Conservation (phyloP, 1,140 invertebrate species). For the Chrysomallon squamiferum region DNA sequence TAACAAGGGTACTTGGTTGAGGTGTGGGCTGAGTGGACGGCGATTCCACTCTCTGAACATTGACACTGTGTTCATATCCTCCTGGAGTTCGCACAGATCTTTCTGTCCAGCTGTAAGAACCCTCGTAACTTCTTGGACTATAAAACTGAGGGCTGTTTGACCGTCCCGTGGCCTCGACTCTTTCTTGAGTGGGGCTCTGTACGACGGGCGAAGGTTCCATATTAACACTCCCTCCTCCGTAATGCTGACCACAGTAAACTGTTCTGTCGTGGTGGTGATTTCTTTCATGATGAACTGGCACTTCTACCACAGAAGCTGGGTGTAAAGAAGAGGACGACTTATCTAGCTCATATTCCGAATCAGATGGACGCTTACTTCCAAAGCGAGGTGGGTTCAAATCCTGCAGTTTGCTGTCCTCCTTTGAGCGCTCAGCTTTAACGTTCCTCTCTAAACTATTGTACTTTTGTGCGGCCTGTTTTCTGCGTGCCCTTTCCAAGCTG, state of each 20-base stretch:
- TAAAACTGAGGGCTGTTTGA: conserved; percentile 22
- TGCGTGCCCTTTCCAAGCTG: conserved; percentile 35
- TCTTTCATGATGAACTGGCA: conserved; percentile 35
- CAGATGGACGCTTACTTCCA: conserved; percentile 43
- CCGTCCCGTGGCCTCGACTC: conserved; percentile 5
- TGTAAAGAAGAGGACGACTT: conserved; percentile 6
- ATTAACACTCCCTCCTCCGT: conserved; percentile 21
- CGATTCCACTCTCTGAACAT: not conserved
- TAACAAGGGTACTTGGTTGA: conserved; percentile 38
- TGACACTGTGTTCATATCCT: conserved; percentile 2
- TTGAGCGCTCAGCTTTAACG: conserved; percentile 4
- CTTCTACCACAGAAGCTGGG: conserved; percentile 27
- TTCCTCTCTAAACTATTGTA: conserved; percentile 53
- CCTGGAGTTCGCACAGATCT: not conserved
- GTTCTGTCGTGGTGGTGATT: not conserved
- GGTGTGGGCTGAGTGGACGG: conserved; percentile 9
- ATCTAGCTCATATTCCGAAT: conserved; percentile 26
- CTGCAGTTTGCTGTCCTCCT: conserved; percentile 7
- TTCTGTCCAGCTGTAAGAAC: conserved; percentile 4
- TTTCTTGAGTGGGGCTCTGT: conserved; percentile 19
- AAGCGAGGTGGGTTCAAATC: conserved; percentile 36
- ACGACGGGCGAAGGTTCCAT: conserved; percentile 31
- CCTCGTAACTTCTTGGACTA: conserved; percentile 34
- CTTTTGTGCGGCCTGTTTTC: conserved; percentile 17
- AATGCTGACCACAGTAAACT: not conserved